Base-by-base conservation (phyloP, 1,140 invertebrate genomes). In the Paramacrobiotus metropolitanus region DNA sequence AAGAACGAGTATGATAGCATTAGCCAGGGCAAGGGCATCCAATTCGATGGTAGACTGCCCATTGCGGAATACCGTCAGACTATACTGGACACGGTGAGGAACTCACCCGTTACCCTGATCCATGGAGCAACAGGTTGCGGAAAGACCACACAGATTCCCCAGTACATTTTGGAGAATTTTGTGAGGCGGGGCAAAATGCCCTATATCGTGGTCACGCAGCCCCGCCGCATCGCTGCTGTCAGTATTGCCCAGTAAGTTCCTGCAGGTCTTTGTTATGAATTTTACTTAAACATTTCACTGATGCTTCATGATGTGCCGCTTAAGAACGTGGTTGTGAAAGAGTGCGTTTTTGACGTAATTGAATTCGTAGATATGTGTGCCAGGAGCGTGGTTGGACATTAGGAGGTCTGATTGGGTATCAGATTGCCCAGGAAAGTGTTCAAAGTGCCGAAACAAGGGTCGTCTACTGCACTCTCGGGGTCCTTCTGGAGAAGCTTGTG, bases 131-230 rank as follows among this genome's bases (percentile, higher is more conserved):
- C 34, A 9, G 34, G 34, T 9, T 40, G 9, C 70, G 80, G 80
- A 9, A 81, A 83, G 72, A 85, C 84, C 1, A 89, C 86, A 0
- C 85, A 87, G 77, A 80, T 88, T 1, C 86, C 86, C 0, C 87
- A 92, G 69, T 87, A 84, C 75, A 84, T 94, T 64, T 71, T 92
- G 29, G 83, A 93, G 71, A 73, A 81, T 62, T 80, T 79, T 69
- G 76, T 73, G 59, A 71, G 77, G 15, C 67, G 68, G 1, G 76
- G 75, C 21, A 71, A 72, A 59, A 74, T 78, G 24, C 87, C 86
- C 68, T 84, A 87, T 67, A 87, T 92, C 63, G 75, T 89, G 64
- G 86, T 89, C 1, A 91, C 87, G 0, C 86, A 91, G 68, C 88
- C 88, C 1, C 75, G 87, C 61, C 76, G 85, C 66, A 83, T 93